These are phyloP conservation scores for Trissoscelio sp. DNA, from an alignment of 2,888 invertebrate species.

Conservation along the genomic window DNA sequence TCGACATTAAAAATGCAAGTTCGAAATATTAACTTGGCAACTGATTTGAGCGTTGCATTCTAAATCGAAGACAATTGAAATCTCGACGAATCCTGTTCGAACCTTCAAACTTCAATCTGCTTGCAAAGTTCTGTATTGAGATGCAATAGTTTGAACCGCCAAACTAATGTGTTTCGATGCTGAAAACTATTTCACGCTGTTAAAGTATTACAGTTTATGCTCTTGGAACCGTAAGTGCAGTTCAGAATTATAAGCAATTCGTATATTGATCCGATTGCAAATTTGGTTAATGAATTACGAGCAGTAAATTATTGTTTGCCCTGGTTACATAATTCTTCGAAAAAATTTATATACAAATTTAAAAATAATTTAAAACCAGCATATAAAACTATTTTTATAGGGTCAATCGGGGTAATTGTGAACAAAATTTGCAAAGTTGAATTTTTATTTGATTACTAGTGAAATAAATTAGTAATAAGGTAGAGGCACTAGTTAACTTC, in stretches of 20 bases:
- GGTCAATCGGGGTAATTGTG: no score
- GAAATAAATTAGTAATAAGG: no score
- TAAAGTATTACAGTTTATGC: slow-evolving; percentile 41
- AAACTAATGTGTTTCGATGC: slow-evolving; percentile 30
- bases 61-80: slow-evolving; percentile 45
- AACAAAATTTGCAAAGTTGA: no score
- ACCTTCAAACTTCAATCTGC: slow-evolving; percentile 27
- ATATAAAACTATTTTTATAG: no score
- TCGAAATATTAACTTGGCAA: slow-evolving; percentile 12
- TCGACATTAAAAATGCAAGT: slow-evolving; percentile 21
- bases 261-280: slow-evolving; percentile 13
- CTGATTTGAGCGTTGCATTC: slow-evolving; percentile 1
- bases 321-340: no score
- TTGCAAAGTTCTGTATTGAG: slow-evolving; percentile 33
- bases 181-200: slow-evolving; percentile 52
- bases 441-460: no score
- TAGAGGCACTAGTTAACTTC: no score
- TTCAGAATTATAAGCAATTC: slow-evolving; percentile 40
- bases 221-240: slow-evolving; percentile 13
- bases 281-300: slow-evolving; percentile 7
- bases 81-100: slow-evolving; percentile 11
- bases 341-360: no score
- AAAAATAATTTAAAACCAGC: no score
- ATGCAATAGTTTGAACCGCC: slow-evolving; percentile 31
- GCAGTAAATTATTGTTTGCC: background rate